These are phyloP conservation scores for Eulimnadia texana DNA, from an alignment of 1,140 invertebrate species.

Conservation along the genomic window DNA sequence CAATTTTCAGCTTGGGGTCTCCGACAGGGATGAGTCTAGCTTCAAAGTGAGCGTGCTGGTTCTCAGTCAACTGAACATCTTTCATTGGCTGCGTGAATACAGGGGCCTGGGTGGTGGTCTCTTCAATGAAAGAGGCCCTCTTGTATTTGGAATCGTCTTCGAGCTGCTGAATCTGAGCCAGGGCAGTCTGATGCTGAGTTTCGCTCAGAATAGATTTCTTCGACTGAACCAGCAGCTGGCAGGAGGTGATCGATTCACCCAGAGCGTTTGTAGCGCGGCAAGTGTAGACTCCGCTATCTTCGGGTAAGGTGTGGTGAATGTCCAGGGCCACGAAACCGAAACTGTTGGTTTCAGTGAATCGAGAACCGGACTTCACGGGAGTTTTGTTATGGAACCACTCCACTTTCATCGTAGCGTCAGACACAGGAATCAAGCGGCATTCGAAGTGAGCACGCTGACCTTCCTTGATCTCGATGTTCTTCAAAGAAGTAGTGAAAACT, in stretches of 20 bases:
- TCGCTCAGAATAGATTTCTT: conserved; percentile 74
- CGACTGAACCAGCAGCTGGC: conserved; percentile 57
- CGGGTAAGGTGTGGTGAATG: conserved; percentile 77
- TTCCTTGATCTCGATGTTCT: conserved; percentile 84
- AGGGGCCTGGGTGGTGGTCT: conserved; percentile 70
- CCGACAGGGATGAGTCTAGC: conserved; percentile 88
- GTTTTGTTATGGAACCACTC: conserved; percentile 94
- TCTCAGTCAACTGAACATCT: conserved; percentile 70
- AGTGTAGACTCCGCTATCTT: conserved; percentile 81
- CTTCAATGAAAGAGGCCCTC: conserved; percentile 47
- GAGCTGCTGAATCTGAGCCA: conserved; percentile 62
- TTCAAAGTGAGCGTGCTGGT: conserved; percentile 90
- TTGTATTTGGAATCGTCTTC: conserved; percentile 65
- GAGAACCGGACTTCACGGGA: conserved; percentile 69
- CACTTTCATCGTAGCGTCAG: conserved; percentile 89
- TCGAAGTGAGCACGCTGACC: conserved; percentile 92
- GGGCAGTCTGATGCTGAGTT: conserved; percentile 64
- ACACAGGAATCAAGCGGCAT: conserved; percentile 85
- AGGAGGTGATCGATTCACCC: conserved; percentile 72
- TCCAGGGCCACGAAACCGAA: conserved; percentile 89
- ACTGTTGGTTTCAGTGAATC: conserved; percentile 82
- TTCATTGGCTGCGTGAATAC: conserved; percentile 81
- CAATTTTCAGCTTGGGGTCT: conserved; percentile 78
- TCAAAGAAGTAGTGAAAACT: conserved; percentile 76
- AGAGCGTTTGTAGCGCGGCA: conserved; percentile 72